Conservation (phyloP, 2,113 vertebrate species). For the Cavia aperea region DNA sequence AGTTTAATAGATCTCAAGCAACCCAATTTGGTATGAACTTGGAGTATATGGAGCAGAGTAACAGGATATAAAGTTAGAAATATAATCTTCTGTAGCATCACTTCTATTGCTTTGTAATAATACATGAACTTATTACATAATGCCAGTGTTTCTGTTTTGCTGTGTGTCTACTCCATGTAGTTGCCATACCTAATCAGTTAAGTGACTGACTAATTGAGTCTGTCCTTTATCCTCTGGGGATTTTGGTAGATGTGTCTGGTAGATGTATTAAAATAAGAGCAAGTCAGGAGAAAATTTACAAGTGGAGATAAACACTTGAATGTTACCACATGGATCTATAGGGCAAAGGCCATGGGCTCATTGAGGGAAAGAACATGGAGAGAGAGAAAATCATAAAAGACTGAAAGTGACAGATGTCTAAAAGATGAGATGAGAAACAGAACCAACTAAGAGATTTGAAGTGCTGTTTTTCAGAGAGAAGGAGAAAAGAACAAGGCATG, state of each 20-base stretch:
- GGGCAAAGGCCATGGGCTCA: background rate
- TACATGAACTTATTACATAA: background rate
- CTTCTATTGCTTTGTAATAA: background rate
- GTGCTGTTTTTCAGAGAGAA: background rate
- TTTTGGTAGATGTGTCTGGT: background rate
- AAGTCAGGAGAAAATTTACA: background rate
- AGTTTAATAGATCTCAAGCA: background rate
- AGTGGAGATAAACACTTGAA: background rate
- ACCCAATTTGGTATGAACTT: background rate
- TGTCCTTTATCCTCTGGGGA: too few relatives aligned
- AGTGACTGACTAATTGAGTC: background rate
- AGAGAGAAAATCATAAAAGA: background rate
- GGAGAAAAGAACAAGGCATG: background rate
- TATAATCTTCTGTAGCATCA: background rate
- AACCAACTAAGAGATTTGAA: background rate
- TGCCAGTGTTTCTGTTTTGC: background rate
- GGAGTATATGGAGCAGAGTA: background rate
- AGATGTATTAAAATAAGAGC: background rate
- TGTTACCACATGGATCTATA: background rate
- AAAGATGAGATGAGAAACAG: background rate
- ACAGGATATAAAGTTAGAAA: background rate
- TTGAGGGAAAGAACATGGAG: background rate
- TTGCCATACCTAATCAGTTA: background rate
- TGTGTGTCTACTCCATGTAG: background rate
- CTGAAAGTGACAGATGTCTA: background rate